Evolutionary conservation across 2,888 invertebrate genomes (phyloP), one percentile per base, ranked within the genome.

Genomic region (Eilema caniola): DNA sequence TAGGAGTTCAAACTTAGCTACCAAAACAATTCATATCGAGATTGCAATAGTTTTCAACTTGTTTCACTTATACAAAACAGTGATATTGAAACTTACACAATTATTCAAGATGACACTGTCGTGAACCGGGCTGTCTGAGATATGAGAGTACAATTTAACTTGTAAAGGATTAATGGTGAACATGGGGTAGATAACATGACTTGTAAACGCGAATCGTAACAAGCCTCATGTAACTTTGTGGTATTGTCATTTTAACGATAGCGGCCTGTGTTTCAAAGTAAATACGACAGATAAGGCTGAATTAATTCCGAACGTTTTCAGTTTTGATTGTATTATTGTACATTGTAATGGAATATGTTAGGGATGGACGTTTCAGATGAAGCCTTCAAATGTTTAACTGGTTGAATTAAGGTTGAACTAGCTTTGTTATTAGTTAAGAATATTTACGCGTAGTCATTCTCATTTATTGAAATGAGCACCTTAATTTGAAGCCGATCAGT

Each of bases 121-220:
- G 70, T 53, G 69, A 71, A 74, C 69, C 69, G 72, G 62, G 33
- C 65, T 57, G 66, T 64, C 67, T 70, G 70, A 80, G 80, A 79
- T 83, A 81, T 78, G 79, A 74, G 67, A 71, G 76, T 71, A 76
- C 74, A 82, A 78, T 83, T 79, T 78, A 81, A 81, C 79, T 83
- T 82, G 78, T 80, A 76, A 71, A 77, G 78, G 83, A 85, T 83
- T 81, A 83, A 79, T 81, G 78, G 73, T 70, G 31, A 74, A 70
- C 68, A 66, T 67, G 71, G 76, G 75, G 76, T 37, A 78, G 81
- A 83, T 83, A 80, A 79, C 78, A 68, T 72, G 77, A 71, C 77
- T 74, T 66, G 73, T 74, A 72, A 80, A 78, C 72, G 75, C 59
- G 73, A 62, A 75, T 75, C 64, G 66, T 77, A 75, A 76, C 79